Evolutionary conservation across 2,888 invertebrate genomes (phyloP).

Genomic region (Scelioninae gen. 1): DNA sequence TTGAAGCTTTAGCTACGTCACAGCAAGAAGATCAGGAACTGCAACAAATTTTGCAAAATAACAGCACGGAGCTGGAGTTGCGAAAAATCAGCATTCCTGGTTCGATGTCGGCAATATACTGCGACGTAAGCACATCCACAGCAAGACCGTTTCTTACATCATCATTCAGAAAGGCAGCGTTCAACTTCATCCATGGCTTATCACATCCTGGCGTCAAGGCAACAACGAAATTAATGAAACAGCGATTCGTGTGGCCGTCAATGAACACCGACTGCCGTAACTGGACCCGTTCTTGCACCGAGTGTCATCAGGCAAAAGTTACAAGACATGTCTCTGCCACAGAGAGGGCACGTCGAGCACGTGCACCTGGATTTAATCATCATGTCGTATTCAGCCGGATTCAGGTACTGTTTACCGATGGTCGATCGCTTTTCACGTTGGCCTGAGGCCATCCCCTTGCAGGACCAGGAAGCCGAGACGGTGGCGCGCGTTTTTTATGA

Average conservation of each 20-base stretch:
- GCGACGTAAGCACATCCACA: conserved; percentile 2
- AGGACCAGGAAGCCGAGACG: conserved; percentile 67
- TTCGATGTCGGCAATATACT: not conserved
- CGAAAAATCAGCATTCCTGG: not conserved
- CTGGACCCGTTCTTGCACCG: conserved; percentile 77
- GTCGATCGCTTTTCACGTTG: conserved; percentile 73
- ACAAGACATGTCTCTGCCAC: conserved; percentile 71
- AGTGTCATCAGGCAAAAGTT: conserved; percentile 80
- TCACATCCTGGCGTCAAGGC: conserved; percentile 73
- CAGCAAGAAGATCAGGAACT: conserved; percentile 41
- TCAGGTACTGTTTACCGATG: conserved; percentile 78
- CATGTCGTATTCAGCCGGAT: conserved; percentile 6
- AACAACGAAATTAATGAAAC: conserved; percentile 74
- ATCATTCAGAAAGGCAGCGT: conserved; percentile 52
- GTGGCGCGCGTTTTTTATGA: conserved; percentile 60
- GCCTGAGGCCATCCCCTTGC: conserved; percentile 64
- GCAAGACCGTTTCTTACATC: conserved; percentile 54
- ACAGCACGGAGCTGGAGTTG: not conserved
- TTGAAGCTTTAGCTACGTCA: not conserved
- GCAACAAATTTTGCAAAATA: not conserved
- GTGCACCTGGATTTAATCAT: conserved; percentile 29
- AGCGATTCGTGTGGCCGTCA: conserved; percentile 81
- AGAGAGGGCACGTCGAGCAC: conserved; percentile 46
- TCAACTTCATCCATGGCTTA: conserved; percentile 72
- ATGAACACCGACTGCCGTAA: conserved; percentile 77